These are phyloP conservation scores for Orgyia antiqua DNA, from an alignment of 2,888 invertebrate genomes.

Conservation along the genomic window DNA sequence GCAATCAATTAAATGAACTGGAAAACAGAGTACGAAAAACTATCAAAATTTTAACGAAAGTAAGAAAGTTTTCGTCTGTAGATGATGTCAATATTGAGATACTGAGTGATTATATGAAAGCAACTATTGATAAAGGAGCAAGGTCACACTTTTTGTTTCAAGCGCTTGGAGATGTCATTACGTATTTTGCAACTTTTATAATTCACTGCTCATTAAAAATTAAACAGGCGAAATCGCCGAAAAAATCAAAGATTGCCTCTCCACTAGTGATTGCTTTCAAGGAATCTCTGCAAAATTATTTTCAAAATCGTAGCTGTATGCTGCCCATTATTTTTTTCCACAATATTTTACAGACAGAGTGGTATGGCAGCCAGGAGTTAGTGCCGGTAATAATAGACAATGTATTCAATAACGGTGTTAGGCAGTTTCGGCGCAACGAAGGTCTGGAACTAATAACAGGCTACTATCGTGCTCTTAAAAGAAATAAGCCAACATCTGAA, in stretches of 20 bases:
- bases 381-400: slow-evolving; percentile 77
- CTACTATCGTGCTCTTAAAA: slow-evolving; percentile 80
- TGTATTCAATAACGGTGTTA: slow-evolving; percentile 77
- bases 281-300: slow-evolving; percentile 77
- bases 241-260: slow-evolving; percentile 43
- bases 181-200: slow-evolving; percentile 81
- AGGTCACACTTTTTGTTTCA: slow-evolving; percentile 81
- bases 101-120: slow-evolving; percentile 74
- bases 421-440: slow-evolving; percentile 83
- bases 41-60: slow-evolving; percentile 77
- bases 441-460: slow-evolving; percentile 81
- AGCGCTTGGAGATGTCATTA: slow-evolving; percentile 81
- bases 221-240: slow-evolving; percentile 39
- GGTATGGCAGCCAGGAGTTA: slow-evolving; percentile 81
- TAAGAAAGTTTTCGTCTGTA: slow-evolving; percentile 79
- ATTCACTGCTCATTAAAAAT: slow-evolving; percentile 80
- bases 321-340: slow-evolving; percentile 83
- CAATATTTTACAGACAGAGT: slow-evolving; percentile 80
- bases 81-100: slow-evolving; percentile 75
- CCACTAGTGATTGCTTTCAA: slow-evolving; percentile 68
- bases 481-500: slow-evolving; percentile 53
- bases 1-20: slow-evolving; percentile 82
- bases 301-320: slow-evolving; percentile 80
- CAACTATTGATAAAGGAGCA: slow-evolving; percentile 80
- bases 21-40: slow-evolving; percentile 80